Conservation (phyloP, 2,888 invertebrate species). For the Thyatira batis region DNA sequence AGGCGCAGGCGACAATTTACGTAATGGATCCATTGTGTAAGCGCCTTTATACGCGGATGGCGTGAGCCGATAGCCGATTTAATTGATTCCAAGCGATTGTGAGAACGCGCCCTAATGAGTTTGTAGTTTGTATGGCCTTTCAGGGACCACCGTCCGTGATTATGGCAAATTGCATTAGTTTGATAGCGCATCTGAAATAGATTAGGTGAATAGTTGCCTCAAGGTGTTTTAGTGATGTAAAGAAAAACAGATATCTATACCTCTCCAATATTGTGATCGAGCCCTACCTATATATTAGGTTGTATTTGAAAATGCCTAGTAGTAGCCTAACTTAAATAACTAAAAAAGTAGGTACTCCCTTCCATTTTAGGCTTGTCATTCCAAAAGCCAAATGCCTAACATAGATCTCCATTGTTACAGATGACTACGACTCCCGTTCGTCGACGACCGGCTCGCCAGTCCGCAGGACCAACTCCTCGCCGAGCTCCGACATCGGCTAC, state of each 20-base stretch:
- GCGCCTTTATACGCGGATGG: constrained; percentile 68
- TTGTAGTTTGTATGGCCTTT: constrained; percentile 23
- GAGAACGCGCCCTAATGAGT: constrained; percentile 59
- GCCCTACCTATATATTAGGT: too few relatives aligned
- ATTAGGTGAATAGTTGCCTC: not conserved
- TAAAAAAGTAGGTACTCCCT: too few relatives aligned
- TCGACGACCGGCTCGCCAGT: constrained; percentile 73
- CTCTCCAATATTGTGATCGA: too few relatives aligned
- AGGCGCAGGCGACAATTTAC: constrained; percentile 77
- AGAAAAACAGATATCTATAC: too few relatives aligned
- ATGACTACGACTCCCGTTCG: constrained; percentile 79
- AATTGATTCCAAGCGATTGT: constrained; percentile 59
- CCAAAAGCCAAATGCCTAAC: not conserved
- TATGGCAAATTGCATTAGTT: not conserved
- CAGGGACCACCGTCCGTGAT: constrained; percentile 6
- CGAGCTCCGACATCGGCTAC: constrained; percentile 73
- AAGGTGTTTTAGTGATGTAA: not conserved
- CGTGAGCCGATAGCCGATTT: constrained; percentile 59
- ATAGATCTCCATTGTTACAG: constrained; percentile 61
- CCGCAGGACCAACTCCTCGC: constrained; percentile 63
- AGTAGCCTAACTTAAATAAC: too few relatives aligned
- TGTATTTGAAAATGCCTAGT: too few relatives aligned
- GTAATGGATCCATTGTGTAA: constrained; percentile 76
- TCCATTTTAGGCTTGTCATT: too few relatives aligned
- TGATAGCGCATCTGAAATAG: not conserved